Base-by-base conservation (phyloP, 2,888 invertebrate genomes). In the Mesodorylaimus sp. region DNA sequence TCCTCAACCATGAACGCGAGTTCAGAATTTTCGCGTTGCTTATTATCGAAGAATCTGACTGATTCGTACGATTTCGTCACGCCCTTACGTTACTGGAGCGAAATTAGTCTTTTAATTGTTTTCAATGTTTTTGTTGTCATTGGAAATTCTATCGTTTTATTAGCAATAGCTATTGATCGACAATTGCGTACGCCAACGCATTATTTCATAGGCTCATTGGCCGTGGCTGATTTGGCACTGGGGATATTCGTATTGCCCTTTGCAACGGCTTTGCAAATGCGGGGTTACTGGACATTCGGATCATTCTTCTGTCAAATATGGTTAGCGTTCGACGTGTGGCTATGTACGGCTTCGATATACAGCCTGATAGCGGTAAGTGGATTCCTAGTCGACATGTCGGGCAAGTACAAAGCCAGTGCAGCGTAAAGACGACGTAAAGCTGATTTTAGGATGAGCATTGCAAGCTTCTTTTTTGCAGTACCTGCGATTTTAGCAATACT, bases 311-410 rank as follows among this genome's bases (percentile, higher is more conserved):
- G 44, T 19, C 24, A 19, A 7, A 10, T 26, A 3, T 43, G 44
- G 44, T 19, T 43, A 13, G 27, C 44, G 10, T 13, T 26, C 13
- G 44, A 43, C 27, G 27, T 43, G 7, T 43, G 44, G 44, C 13
- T 43, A 19, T 43, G 44, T 27, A 43, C 44, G 3, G 24, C 44
- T 5, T 43, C 44, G 10, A 43, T 43, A 7, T 43, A 43, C 27
- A 43, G 27, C 19, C 27, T 43, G 19, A 3, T 43, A 26, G 27
- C 27, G 10, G 27, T 43, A 16, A 43, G n/a, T n/a, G n/a, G n/a
- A n/a, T n/a, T n/a, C n/a, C n/a, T n/a, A n/a, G n/a, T n/a, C n/a
- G n/a, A n/a, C n/a, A n/a, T n/a, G n/a, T n/a, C n/a, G n/a, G n/a
- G n/a, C n/a, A n/a, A n/a, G n/a, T n/a, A n/a, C n/a, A n/a, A n/a